Base-by-base conservation (phyloP, 2,113 vertebrate species). In the Erpornis zantholeuca region DNA sequence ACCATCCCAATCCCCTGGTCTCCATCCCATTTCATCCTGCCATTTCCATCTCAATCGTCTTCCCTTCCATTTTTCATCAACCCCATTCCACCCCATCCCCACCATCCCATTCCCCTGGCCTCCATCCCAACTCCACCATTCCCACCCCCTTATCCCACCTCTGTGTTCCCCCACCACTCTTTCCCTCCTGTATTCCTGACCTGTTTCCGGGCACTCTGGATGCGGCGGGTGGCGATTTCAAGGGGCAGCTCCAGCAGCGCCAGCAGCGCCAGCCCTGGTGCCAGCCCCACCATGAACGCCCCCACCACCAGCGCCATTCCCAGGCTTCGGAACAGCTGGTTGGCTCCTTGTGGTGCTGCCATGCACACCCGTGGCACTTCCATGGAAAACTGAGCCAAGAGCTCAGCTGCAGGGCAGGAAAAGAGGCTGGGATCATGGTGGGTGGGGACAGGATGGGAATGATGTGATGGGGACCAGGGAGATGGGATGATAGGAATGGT, bases 311-410 rank as follows among this genome's bases (percentile, higher is more conserved):
- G 50, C 0, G 35, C 35, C 86, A 88, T 88, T 10, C 10, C 35
- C 59, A 88, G 50, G 42, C 86, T 88, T 4, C 86, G 76, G 25
- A 80, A 8, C 21, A 88, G 50, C 3, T 4, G 7, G 76, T 88
- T 88, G 50, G 50, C 66, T 36, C 25, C 86, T 3, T 0, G 0
- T 0, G 76, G 42, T 4, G 2, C 6, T 0, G 86, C 36, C 27
- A 0, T 7, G 59, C 66, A 65, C 50, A 88, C 66, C 27, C 18
- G 50, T 1, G 86, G 85, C 42, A 88, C 76, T 40, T 80, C 57
- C 76, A 25, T 15, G 50, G 85, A 80, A 64, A 88, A 88, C 42
- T 29, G 85, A 4, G 66, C 35, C 42, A 63, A 15, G 21, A 88
- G 86, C 59, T 88, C 76, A 5, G 50, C 86, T 88, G 76, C 3